A percentile compares a stretch with the other conserved stretches of the same genome.
Evolutionary conservation across 2,888 invertebrate species (phyloP).

Genomic region (Allolobophora icterica): DNA sequence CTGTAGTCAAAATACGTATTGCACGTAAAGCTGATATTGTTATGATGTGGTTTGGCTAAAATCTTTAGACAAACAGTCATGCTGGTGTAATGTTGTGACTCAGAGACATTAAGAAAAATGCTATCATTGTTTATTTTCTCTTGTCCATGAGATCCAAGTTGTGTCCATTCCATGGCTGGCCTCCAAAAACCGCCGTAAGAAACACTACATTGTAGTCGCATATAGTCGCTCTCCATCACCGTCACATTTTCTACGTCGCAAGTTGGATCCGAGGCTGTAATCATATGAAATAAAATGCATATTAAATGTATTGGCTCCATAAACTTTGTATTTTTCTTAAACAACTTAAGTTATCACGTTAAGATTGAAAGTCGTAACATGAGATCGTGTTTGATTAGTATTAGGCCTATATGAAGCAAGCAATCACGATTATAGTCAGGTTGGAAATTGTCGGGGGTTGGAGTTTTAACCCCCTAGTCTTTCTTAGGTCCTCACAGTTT

Average conservation of each 20-base stretch:
- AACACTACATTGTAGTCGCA: neutral
- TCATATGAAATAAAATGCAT: neutral
- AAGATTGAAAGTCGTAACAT: no score
- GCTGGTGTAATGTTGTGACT: neutral
- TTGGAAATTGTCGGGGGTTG: no score
- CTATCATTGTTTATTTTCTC: neutral
- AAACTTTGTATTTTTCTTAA: no score
- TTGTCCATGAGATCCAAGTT: neutral
- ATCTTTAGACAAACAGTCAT: neutral
- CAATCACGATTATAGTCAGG: no score
- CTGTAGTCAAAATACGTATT: neutral
- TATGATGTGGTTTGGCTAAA: neutral
- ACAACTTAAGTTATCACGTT: no score
- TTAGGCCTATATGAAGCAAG: no score
- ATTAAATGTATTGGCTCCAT: no score
- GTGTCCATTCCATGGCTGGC: constrained; percentile 4
- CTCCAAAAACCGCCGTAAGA: neutral
- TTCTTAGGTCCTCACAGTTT: no score
- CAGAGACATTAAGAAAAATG: neutral
- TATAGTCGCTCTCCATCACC: neutral
- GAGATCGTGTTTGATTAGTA: no score
- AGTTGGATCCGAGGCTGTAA: neutral
- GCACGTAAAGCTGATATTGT: neutral
- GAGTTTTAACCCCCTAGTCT: no score
- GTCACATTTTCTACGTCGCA: neutral